Evolutionary conservation across 1,140 invertebrate genomes (phyloP), one percentile per base, ranked within the genome.

Genomic region (Caenorhabditis briggsae): DNA sequence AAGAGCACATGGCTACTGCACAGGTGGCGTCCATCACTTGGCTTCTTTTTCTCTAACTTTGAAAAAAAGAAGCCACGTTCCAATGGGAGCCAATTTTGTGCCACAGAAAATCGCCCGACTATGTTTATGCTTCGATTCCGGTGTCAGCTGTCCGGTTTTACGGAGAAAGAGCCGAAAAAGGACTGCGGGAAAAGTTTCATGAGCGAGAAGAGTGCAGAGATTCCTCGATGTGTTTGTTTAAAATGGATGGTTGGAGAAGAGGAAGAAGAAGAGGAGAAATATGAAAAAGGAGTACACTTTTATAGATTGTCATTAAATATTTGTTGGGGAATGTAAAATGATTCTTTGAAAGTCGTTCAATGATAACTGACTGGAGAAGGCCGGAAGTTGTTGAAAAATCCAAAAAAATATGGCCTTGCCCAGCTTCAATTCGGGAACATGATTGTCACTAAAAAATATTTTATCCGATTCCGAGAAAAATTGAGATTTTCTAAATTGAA

Each of bases 131-230:
- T 70, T 70, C 41, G 41, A 70, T 33, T 70, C 64, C 43, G 64
- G 33, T 70, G 59, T 64, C 59, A 20, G 59, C 20, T 64, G 20
- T 70, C 18, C 59, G 59, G 25, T 64, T 25, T 70, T 61, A 23
- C 59, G 59, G 59, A 7, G 59, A 33, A 8, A 25, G 59, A 58
- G 20, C 64, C 64, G 41, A 70, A 70, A 70, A 70, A 70, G 64
- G 41, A 46, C 41, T 70, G 64, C 41, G 18, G 5, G 56, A n/a
- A 59, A 59, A 16, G 41, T 46, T 70, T 64, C 2, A 64, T 33
- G 59, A 9, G 25, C 2, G n/a, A 58, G 8, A 20, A 58, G 50
- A 53, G 56, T 58, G 56, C 56, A 58, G 18, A n/a, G 56, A 58
- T 58, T 58, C 56, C 18, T n/a, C n/a, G 58, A 16, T 43, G 14